phyloP scores from a whole-genome alignment of 2,797 vertebrate species.

The Spinus pinus region DNA sequence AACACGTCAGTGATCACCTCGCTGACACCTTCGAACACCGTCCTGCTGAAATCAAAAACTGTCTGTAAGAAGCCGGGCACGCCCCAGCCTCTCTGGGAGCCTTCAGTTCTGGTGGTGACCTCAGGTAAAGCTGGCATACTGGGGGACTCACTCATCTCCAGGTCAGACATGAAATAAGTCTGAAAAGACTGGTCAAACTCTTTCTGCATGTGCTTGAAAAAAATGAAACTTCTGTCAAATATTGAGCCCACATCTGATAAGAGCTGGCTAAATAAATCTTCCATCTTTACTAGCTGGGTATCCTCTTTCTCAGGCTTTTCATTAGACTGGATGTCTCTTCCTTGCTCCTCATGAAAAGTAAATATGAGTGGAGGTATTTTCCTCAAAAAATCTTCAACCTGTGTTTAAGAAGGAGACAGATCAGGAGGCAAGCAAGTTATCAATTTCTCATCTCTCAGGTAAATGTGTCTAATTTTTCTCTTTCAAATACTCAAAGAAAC shows the following conservation, averaged over 20 bases:
- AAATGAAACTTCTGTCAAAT: constrained; percentile 78
- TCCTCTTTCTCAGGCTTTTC: constrained; percentile 72
- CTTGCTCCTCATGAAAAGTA: constrained; percentile 60
- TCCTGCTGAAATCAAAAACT: constrained; percentile 85
- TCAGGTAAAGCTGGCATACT: constrained; percentile 53
- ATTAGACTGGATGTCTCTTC: constrained; percentile 54
- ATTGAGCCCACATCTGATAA: constrained; percentile 72
- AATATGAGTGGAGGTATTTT: constrained; percentile 79
- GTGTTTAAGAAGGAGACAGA: neutral
- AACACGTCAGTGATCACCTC: constrained; percentile 80
- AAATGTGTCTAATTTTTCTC: neutral
- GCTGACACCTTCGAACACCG: constrained; percentile 82
- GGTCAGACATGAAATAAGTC: constrained; percentile 77
- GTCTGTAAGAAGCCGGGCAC: constrained; percentile 81
- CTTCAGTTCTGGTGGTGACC: constrained; percentile 56
- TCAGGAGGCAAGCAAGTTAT: neutral
- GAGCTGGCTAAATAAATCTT: constrained; percentile 81
- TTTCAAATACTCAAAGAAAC: neutral
- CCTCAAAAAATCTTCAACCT: constrained; percentile 86
- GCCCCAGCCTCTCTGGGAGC: constrained; percentile 78
- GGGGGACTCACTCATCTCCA: constrained; percentile 49
- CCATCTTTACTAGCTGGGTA: constrained; percentile 74
- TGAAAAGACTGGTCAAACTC: constrained; percentile 83
- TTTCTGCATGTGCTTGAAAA: constrained; percentile 82
- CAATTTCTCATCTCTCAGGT: neutral